These are phyloP conservation scores for Callocephalon fimbriatum DNA, from an alignment of 2,113 vertebrate genomes.

Conservation along the genomic window DNA sequence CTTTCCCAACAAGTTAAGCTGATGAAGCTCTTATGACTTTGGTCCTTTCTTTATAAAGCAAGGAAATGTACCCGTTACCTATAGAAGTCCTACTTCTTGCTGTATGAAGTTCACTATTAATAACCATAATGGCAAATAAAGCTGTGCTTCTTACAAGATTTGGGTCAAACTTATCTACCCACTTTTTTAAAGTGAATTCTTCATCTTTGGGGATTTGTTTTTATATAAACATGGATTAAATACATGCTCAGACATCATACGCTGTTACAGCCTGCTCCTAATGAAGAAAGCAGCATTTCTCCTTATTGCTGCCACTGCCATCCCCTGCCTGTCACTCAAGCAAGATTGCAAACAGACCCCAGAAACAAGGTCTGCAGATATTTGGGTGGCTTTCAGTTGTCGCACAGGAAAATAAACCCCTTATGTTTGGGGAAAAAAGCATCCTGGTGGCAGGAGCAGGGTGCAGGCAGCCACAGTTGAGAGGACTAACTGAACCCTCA, in stretches of 20 bases:
- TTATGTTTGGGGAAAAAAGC: accelerated
- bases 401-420: neutral
- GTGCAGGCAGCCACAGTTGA: neutral
- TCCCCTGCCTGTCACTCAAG: neutral
- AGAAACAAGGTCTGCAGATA: neutral
- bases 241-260: neutral
- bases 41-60: neutral
- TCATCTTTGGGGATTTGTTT: neutral
- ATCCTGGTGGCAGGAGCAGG: neutral
- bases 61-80: neutral
- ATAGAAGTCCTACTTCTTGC: neutral
- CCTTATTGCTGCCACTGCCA: neutral
- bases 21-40: neutral
- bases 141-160: neutral
- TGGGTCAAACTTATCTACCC: neutral
- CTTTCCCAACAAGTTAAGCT: neutral
- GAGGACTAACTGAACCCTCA: neutral
- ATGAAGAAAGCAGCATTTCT: neutral
- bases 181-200: neutral
- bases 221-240: neutral
- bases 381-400: neutral
- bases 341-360: neutral
- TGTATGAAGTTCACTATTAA: neutral
- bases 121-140: neutral
- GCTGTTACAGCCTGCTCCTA: neutral